Percentiles rank a stretch among this genome's conserved stretches.
phyloP scores from a whole-genome alignment of 2,888 invertebrate genomes.

The Aelia acuminata region DNA sequence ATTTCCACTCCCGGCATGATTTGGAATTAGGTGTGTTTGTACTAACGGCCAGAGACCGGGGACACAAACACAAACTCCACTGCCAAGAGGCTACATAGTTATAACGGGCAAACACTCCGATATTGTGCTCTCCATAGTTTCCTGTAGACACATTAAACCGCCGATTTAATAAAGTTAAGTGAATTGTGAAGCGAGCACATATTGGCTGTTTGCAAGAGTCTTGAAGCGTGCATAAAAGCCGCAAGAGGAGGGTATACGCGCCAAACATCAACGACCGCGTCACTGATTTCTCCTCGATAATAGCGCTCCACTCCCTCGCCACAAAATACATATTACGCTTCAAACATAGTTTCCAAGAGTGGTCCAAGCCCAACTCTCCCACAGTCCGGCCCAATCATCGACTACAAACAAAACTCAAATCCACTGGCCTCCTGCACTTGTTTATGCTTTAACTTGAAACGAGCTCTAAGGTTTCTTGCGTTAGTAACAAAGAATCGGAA shows the following conservation, averaged over 20 bases:
- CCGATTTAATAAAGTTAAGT: conserved; percentile 59
- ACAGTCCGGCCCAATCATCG: not conserved
- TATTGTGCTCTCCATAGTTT: conserved; percentile 52
- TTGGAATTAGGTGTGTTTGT: conserved; percentile 59
- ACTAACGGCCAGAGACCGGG: conserved; percentile 3
- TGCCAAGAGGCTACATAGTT: conserved; percentile 57
- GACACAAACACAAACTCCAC: conserved; percentile 52
- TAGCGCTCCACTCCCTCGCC: not conserved
- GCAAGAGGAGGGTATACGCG: not conserved
- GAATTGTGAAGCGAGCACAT: conserved; percentile 47
- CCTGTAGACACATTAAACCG: conserved; percentile 56
- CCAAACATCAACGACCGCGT: conserved; percentile 15
- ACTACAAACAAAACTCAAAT: not conserved
- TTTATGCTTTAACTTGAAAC: not conserved
- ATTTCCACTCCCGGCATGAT: conserved; percentile 55
- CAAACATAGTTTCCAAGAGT: conserved; percentile 26
- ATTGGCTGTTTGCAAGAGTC: conserved; percentile 43
- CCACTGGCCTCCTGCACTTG: not conserved
- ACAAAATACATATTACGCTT: conserved; percentile 41
- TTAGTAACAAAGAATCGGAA: not conserved
- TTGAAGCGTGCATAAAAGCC: conserved; percentile 42
- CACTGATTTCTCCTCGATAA: conserved; percentile 30
- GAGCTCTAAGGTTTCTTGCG: not conserved
- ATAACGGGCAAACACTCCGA: conserved; percentile 53
- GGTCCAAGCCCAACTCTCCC: not conserved